These are phyloP conservation scores for Tinea semifulvella DNA, from an alignment of 2,888 invertebrate species.

Conservation along the genomic window DNA sequence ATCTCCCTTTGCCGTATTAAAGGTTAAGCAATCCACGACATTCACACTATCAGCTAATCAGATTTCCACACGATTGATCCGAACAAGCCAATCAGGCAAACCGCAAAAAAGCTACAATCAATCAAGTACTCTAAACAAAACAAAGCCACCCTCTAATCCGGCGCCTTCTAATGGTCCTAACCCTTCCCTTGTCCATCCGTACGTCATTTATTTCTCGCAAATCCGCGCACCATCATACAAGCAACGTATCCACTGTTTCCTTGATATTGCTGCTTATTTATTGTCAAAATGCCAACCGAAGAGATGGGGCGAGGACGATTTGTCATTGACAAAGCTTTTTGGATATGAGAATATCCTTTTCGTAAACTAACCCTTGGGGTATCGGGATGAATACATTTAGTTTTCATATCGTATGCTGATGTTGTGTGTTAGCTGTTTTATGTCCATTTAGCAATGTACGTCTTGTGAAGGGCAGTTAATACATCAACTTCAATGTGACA, in stretches of 20 bases:
- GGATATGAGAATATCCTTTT: conserved; percentile 28
- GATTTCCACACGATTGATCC: conserved; percentile 1
- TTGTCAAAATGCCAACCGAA: conserved; percentile 55
- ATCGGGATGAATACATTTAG: conserved; percentile 31
- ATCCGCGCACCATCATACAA: conserved; percentile 29
- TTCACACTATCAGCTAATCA: neutral
- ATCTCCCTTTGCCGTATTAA: too few relatives aligned
- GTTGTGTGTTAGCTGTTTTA: neutral
- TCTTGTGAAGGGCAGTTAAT: too few relatives aligned
- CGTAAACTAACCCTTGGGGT: conserved; percentile 33
- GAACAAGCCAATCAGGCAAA: conserved; percentile 7
- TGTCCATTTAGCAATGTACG: too few relatives aligned
- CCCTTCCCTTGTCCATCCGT: conserved; percentile 56
- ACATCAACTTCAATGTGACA: too few relatives aligned
- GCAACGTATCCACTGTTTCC: conserved; percentile 33
- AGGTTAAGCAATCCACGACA: too few relatives aligned
- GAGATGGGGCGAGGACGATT: conserved; percentile 51
- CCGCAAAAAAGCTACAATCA: conserved; percentile 15
- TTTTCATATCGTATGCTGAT: neutral
- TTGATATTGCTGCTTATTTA: conserved; percentile 55
- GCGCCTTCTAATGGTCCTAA: conserved; percentile 23
- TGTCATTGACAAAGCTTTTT: conserved; percentile 59
- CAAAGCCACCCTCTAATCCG: conserved; percentile 15
- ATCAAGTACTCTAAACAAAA: conserved; percentile 16
- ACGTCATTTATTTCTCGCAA: conserved; percentile 57